Evolutionary conservation across 2,113 vertebrate species (phyloP).

Genomic region (Rhadina sibilatrix): DNA sequence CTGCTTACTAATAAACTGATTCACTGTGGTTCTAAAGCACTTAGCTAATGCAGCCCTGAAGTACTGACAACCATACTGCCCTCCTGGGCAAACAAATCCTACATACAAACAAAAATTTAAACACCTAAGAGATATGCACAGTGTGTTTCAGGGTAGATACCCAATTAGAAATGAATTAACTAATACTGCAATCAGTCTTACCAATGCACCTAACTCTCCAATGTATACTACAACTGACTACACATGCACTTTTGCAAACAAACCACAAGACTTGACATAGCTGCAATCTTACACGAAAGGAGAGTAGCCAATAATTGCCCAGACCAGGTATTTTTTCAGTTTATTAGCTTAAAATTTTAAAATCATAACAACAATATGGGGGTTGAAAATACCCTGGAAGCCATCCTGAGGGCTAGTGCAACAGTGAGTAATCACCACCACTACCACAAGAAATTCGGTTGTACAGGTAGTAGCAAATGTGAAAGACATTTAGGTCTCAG

Average conservation of each 20-base stretch:
- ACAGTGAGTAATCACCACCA: background rate
- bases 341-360: background rate
- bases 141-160: background rate
- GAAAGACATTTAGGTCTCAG: background rate
- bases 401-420: background rate
- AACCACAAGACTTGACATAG: background rate
- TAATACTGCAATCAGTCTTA: background rate
- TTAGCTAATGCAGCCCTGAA: background rate
- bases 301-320: background rate
- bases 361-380: rapidly evolving
- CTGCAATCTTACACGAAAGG: background rate
- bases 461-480: background rate
- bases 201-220: background rate
- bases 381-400: background rate
- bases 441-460: background rate
- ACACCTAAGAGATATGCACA: rapidly evolving
- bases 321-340: background rate
- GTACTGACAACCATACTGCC: background rate
- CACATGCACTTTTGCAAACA: background rate
- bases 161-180: background rate
- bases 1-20: background rate
- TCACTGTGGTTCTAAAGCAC: background rate
- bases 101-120: background rate
- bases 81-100: background rate
- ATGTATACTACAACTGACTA: background rate